Evolutionary conservation across 2,888 invertebrate genomes (phyloP).

Genomic region (Leptarthrus brevirostris): DNA sequence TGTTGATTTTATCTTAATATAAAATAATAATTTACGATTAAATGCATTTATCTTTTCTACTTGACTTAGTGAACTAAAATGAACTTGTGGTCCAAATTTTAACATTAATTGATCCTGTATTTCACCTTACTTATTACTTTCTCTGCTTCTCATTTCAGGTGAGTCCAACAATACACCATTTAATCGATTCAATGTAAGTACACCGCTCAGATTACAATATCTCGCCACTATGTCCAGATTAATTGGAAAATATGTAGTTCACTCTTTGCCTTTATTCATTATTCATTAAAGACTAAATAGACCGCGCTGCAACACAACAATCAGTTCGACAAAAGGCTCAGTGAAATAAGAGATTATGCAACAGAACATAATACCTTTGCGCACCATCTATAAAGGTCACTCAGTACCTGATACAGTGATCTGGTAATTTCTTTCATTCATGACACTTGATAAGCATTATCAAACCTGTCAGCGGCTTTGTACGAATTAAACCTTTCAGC

Average conservation of each 20-base stretch:
- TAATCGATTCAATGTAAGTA: conserved; percentile 20
- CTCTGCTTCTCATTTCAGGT: conserved; percentile 37
- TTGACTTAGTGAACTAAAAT: too few species aligned
- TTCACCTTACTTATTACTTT: conserved; percentile 6
- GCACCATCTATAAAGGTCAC: conserved; percentile 28
- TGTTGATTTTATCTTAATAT: too few species aligned
- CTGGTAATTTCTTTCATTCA: conserved; percentile 31
- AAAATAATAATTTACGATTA: too few species aligned
- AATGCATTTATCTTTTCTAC: too few species aligned
- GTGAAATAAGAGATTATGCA: conserved; percentile 29
- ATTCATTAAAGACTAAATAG: conserved; percentile 21
- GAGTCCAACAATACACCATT: conserved; percentile 1
- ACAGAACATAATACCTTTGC: conserved; percentile 20
- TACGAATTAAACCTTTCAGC: not conserved
- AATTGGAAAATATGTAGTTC: conserved; percentile 35
- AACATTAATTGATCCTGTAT: not conserved
- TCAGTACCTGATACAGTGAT: conserved; percentile 40
- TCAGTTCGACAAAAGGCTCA: conserved; percentile 1
- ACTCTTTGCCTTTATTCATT: conserved; percentile 25
- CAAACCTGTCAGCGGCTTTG: conserved; percentile 24
- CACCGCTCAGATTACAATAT: conserved; percentile 13
- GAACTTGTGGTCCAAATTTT: too few species aligned
- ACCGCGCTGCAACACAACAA: not conserved
- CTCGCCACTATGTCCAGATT: not conserved
- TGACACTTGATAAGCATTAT: conserved; percentile 38